phyloP scores from a whole-genome alignment of 2,888 invertebrate species.

The Hirtodrosophila confusa region DNA sequence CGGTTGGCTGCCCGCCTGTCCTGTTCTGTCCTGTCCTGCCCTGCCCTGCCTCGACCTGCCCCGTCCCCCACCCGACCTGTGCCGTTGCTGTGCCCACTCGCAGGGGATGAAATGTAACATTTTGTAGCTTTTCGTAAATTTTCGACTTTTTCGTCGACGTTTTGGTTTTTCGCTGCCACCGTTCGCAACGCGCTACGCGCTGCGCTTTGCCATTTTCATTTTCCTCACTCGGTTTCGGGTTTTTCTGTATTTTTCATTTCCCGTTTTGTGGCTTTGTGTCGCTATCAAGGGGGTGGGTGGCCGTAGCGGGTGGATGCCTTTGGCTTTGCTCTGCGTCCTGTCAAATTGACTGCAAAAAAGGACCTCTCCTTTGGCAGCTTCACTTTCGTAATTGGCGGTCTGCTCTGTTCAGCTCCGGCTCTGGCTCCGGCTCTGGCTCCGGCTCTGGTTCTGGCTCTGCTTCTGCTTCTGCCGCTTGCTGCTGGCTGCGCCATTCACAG shows the following conservation, averaged over 20 bases:
- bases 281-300: constrained; percentile 28
- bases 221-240: constrained; percentile 49
- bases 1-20: constrained; percentile 80
- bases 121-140: constrained; percentile 82
- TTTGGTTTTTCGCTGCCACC: constrained; percentile 61
- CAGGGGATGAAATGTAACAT: constrained; percentile 79
- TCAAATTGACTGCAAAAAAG: constrained; percentile 82
- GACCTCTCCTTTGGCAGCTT: constrained; percentile 81
- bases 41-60: not conserved
- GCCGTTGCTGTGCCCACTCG: constrained; percentile 29
- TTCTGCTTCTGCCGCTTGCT: constrained; percentile 24
- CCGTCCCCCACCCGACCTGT: constrained; percentile 1
- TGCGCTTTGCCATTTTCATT: constrained; percentile 56
- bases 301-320: constrained; percentile 65
- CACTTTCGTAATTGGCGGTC: constrained; percentile 82
- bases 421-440: constrained; percentile 16
- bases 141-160: constrained; percentile 76
- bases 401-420: constrained; percentile 62
- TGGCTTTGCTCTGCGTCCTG: constrained; percentile 79
- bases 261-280: constrained; percentile 54
- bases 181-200: constrained; percentile 21
- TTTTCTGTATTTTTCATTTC: constrained; percentile 33
- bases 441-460: too few relatives aligned
- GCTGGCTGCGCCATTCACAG: constrained; percentile 68
- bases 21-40: constrained; percentile 19